These are phyloP conservation scores for Pomatostomus ruficeps DNA, from an alignment of 2,113 vertebrate genomes.

Conservation along the genomic window DNA sequence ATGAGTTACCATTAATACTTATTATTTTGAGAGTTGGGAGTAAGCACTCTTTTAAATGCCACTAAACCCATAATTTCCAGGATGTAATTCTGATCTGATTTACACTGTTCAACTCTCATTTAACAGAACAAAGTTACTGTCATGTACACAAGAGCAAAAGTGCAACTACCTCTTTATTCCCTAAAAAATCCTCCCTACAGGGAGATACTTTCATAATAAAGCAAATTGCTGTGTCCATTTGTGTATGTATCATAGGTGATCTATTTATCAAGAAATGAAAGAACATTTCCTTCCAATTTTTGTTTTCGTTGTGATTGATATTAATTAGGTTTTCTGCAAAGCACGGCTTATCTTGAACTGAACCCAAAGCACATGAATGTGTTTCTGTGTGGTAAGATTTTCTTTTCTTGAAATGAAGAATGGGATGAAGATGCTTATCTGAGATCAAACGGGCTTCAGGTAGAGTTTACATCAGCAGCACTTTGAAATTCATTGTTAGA, in stretches of 20 bases:
- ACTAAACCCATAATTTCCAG: background rate
- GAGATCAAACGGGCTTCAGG: slow-evolving; percentile 70
- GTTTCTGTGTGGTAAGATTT: slow-evolving; percentile 45
- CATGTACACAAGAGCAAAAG: background rate
- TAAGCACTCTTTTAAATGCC: background rate
- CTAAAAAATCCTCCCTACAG: background rate
- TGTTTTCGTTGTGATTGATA: slow-evolving; percentile 72
- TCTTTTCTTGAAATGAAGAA: slow-evolving; percentile 70
- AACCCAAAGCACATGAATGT: slow-evolving; percentile 70
- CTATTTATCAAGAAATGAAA: slow-evolving; percentile 70
- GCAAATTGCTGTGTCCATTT: slow-evolving; percentile 50
- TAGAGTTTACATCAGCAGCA: slow-evolving; percentile 68
- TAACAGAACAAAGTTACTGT: background rate
- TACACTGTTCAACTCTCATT: background rate
- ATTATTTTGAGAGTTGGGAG: background rate
- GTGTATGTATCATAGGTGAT: slow-evolving; percentile 28
- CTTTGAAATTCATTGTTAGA: slow-evolving; percentile 73
- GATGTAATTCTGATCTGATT: background rate
- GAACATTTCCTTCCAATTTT: slow-evolving; percentile 62
- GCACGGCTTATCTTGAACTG: slow-evolving; percentile 67
- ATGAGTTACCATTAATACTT: background rate
- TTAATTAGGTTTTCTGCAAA: slow-evolving; percentile 75
- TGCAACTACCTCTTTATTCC: background rate
- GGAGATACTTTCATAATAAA: slow-evolving; percentile 19
- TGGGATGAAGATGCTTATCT: slow-evolving; percentile 75